These are phyloP conservation scores for Autographa pulchrina DNA, from an alignment of 2,888 invertebrate species.

Conservation along the genomic window DNA sequence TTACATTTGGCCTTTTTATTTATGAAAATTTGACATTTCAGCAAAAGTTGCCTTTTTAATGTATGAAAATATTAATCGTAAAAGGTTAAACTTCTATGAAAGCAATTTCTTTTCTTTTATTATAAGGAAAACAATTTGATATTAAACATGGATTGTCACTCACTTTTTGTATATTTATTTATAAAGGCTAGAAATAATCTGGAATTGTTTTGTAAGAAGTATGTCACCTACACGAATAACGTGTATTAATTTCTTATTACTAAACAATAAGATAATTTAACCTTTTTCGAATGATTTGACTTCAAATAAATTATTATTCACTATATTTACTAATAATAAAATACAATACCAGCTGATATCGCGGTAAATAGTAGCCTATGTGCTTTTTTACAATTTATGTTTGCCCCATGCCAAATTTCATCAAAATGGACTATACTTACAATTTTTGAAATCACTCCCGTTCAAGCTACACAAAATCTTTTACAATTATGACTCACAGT, in stretches of 20 bases:
- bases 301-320: background rate
- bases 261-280: background rate
- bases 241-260: background rate
- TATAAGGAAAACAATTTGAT: background rate
- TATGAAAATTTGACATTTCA: background rate
- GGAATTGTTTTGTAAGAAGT: conserved; percentile 1
- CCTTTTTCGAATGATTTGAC: background rate
- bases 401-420: too few species aligned
- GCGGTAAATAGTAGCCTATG: too few species aligned
- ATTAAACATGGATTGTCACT: conserved; percentile 1
- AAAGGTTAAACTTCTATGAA: conserved; percentile 1
- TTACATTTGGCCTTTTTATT: background rate
- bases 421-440: too few species aligned
- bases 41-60: background rate
- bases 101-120: conserved; percentile 1
- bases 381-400: too few species aligned
- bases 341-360: too few species aligned
- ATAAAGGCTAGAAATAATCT: background rate
- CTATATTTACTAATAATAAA: too few species aligned
- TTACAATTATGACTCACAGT: background rate
- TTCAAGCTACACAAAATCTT: too few species aligned
- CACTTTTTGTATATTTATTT: background rate
- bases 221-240: background rate
- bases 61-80: background rate
- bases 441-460: too few species aligned